Base-by-base conservation (phyloP, 2,888 invertebrate species). In the Ophion slaviceki region DNA sequence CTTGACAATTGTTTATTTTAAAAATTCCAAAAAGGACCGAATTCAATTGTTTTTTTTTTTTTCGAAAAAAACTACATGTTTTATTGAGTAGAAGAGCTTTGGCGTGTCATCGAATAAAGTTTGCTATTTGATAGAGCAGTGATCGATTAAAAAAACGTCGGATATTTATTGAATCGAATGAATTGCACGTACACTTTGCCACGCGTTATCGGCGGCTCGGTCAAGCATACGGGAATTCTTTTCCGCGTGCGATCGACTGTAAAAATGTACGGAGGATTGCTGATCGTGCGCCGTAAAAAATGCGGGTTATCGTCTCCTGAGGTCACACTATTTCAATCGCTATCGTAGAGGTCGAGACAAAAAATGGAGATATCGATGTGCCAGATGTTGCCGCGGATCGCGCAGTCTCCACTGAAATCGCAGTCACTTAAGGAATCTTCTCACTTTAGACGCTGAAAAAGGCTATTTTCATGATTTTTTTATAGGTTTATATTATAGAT, bases 301-400 rank as follows among this genome's bases (percentile, higher is more conserved):
- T 47, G 14, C n/a, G 68, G 84, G 72, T 84, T 84, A 84, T 84
- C 84, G 71, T 8, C 1, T 67, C 72, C 4, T n/a, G 57, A 74
- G 79, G 77, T 84, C 76, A 74, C 36, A 71, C 62, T 80, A 24
- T 76, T 47, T 59, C 66, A 47, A 68, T 14, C 32, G 70, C 24
- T 61, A 80, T 84, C 84, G 20, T 28, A n/a, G 36, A 75, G 11
- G 59, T 36, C 14, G 20, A 40, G 61, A 17, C 40, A 64, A 53
- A 20, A 20, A 61, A 36, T n/a, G 17, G 3, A 2, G 40, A 67
- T 75, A 72, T 32, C 20, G n/a, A 20, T n/a, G 64, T 64, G 47
- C 75, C 84, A 84, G 84, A 84, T 84, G 84, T 75, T 76, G 47
- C 59, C 53, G 40, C 20, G 71, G 67, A 74, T 68, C 59, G 45